phyloP scores from a whole-genome alignment of 2,888 invertebrate species.

The Brenthis daphne region DNA sequence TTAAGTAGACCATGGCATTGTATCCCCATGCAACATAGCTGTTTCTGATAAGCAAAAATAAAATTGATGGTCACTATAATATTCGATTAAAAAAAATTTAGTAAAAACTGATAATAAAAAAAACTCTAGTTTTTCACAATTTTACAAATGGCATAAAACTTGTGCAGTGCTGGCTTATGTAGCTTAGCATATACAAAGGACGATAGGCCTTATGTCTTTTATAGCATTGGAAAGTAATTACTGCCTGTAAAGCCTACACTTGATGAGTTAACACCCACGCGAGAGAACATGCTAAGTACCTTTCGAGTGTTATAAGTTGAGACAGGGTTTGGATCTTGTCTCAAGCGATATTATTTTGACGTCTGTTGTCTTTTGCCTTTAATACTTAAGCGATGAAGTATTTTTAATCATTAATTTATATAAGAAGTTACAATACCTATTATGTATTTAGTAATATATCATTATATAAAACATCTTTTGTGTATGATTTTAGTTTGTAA shows the following conservation, averaged over 20 bases:
- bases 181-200: neutral
- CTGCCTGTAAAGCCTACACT: slow-evolving; percentile 52
- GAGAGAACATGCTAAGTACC: slow-evolving; percentile 52
- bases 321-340: slow-evolving; percentile 18
- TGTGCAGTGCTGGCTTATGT: neutral
- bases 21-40: no score
- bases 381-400: neutral
- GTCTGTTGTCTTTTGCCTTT: slow-evolving; percentile 7
- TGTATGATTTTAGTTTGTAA: no score
- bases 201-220: slow-evolving; percentile 44
- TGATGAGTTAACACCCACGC: slow-evolving; percentile 57
- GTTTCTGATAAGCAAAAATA: no score
- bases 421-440: no score
- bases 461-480: no score
- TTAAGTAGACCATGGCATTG: no score
- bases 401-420: neutral
- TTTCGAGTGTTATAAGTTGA: slow-evolving; percentile 52
- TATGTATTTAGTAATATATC: no score
- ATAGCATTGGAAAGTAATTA: slow-evolving; percentile 69
- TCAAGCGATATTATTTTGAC: slow-evolving; percentile 8
- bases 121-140: no score
- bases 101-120: no score
- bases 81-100: no score
- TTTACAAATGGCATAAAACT: no score
- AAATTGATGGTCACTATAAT: no score